phyloP scores from a whole-genome alignment of 2,797 vertebrate species.

The Xenops minutus region DNA sequence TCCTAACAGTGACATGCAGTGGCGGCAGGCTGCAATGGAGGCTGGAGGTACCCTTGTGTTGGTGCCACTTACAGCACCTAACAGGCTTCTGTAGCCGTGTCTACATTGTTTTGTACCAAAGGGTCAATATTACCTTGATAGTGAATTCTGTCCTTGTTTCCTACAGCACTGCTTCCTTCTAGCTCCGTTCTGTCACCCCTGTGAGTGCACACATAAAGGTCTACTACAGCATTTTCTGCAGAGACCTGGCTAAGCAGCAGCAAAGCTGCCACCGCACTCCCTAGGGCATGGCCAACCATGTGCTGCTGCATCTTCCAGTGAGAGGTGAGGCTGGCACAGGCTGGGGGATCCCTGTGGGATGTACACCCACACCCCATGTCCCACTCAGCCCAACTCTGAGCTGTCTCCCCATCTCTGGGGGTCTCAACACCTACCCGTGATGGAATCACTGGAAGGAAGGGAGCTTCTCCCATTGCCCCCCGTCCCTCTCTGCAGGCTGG shows the following conservation, averaged over 20 bases:
- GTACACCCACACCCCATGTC: rapidly evolving
- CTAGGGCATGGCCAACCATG: rapidly evolving
- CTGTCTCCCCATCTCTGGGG: not conserved
- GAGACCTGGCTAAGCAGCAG: not conserved
- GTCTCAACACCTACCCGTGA: rapidly evolving
- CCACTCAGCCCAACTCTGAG: not conserved
- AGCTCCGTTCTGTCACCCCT: not conserved
- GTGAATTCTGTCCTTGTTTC: not conserved
- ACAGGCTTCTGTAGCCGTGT: rapidly evolving
- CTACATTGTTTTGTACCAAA: not conserved
- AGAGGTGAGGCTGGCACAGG: not conserved
- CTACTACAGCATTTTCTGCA: rapidly evolving
- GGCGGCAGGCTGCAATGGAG: not conserved
- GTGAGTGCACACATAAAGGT: rapidly evolving
- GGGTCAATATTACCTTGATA: rapidly evolving
- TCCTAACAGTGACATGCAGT: constrained; percentile 56
- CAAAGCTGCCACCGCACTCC: rapidly evolving
- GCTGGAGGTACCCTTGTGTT: not conserved
- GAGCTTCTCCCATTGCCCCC: not conserved
- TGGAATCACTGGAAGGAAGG: not conserved
- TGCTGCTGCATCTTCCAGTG: rapidly evolving
- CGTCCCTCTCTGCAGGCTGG: not conserved
- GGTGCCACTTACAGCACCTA: not conserved
- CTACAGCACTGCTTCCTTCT: rapidly evolving
- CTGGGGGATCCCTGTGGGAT: too few species aligned